phyloP scores from a whole-genome alignment of 2,113 vertebrate species.

The crab-eating macaque (Macaca fascicularis) region DNA sequence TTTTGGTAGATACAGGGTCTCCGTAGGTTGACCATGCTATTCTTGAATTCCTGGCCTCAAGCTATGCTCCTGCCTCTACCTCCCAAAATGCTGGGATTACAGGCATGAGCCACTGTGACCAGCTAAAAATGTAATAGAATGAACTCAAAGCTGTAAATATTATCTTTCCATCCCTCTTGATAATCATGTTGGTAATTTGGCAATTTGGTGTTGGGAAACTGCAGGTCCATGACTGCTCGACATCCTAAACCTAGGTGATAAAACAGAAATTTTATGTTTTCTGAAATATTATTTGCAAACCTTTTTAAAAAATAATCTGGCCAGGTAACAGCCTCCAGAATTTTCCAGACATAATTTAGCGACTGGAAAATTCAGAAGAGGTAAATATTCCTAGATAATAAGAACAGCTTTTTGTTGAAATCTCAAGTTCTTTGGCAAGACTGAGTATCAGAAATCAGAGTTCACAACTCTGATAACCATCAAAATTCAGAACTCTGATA shows the following conservation, averaged over 20 bases:
- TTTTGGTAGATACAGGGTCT: too few relatives aligned
- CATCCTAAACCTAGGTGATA: neutral
- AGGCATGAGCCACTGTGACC: too few relatives aligned
- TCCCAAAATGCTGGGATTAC: too few relatives aligned
- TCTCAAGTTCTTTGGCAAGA: conserved; percentile 44
- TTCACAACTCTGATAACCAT: neutral
- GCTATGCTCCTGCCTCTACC: too few relatives aligned
- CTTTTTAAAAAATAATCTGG: neutral
- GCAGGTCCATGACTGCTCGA: neutral
- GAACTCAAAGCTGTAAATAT: neutral
- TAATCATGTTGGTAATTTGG: neutral
- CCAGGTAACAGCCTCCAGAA: neutral
- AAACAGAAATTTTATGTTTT: neutral
- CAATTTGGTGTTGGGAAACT: neutral
- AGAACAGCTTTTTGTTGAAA: neutral
- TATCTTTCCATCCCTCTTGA: neutral
- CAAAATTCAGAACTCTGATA: neutral
- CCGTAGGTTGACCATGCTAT: too few relatives aligned
- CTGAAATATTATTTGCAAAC: neutral
- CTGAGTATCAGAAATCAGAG: neutral
- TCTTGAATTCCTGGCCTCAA: too few relatives aligned
- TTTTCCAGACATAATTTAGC: neutral
- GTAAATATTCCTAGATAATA: neutral
- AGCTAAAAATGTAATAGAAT: too few relatives aligned
- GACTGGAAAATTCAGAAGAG: neutral